Conservation (phyloP, 2,797 vertebrate genomes). For the Rhabdomys pumilio region DNA sequence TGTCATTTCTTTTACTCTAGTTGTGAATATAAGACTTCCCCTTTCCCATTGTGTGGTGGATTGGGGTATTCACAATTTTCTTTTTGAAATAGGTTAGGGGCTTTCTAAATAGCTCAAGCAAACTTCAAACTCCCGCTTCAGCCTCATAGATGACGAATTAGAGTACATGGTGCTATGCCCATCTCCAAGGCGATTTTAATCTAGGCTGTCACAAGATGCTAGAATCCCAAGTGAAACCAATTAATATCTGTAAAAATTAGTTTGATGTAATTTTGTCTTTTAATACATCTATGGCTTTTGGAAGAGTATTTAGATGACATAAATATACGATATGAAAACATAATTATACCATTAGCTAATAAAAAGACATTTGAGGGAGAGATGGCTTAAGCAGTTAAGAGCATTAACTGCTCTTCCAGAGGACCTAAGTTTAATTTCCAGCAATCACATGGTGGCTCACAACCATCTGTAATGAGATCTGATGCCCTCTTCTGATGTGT, state of each 20-base stretch:
- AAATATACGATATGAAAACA: neutral
- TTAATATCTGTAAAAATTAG: neutral
- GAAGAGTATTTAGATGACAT: neutral
- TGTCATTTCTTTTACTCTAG: neutral
- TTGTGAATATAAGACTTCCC: neutral
- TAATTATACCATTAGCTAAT: neutral
- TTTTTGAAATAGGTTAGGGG: neutral
- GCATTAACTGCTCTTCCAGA: no score
- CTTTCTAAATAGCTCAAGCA: neutral
- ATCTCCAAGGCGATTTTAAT: neutral
- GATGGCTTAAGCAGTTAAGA: no score
- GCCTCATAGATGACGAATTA: neutral
- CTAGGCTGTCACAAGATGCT: neutral
- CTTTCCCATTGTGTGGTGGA: neutral
- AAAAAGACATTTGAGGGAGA: neutral
- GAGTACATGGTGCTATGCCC: neutral
- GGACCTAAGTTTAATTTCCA: no score
- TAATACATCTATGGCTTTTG: neutral
- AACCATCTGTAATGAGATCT: no score
- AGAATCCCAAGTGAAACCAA: neutral
- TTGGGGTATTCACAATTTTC: neutral
- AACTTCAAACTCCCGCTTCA: neutral
- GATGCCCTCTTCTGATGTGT: no score
- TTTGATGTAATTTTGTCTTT: neutral
- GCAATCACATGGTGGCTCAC: no score